phyloP scores from a whole-genome alignment of 2,113 vertebrate genomes.

The Burhinus oedicnemus region DNA sequence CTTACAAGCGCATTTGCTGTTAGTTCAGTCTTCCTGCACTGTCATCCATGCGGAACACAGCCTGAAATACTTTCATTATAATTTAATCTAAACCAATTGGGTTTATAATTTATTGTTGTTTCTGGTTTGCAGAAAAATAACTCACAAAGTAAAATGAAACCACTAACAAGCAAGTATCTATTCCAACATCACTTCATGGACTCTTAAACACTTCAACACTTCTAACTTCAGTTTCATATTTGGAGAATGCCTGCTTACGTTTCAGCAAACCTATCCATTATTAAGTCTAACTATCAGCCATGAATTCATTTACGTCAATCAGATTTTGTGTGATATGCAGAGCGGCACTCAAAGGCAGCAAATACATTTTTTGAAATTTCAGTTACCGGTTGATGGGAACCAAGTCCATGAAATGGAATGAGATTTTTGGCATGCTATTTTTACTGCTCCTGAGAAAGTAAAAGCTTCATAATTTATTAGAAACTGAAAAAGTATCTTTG shows the following conservation, averaged over 20 bases:
- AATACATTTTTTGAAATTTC: not conserved
- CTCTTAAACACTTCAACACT: not conserved
- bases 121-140: slow-evolving; percentile 20
- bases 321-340: not conserved
- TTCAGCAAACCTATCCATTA: not conserved
- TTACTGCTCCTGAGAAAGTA: not conserved
- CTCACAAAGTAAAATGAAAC: not conserved
- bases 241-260: not conserved
- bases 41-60: not conserved
- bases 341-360: not conserved
- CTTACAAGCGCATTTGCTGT: not conserved
- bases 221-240: not conserved
- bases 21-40: not conserved
- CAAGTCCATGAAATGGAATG: not conserved
- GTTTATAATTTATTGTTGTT: slow-evolving; percentile 12
- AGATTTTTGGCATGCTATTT: not conserved
- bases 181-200: not conserved
- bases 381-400: not conserved
- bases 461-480: not conserved
- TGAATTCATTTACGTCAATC: not conserved
- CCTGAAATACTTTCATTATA: slow-evolving; percentile 4
- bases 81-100: slow-evolving; percentile 7
- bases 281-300: not conserved
- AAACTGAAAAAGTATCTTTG: not conserved
- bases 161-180: not conserved